Evolutionary conservation across 1,140 invertebrate species (phyloP).

Genomic region (Sycophila sp.): DNA sequence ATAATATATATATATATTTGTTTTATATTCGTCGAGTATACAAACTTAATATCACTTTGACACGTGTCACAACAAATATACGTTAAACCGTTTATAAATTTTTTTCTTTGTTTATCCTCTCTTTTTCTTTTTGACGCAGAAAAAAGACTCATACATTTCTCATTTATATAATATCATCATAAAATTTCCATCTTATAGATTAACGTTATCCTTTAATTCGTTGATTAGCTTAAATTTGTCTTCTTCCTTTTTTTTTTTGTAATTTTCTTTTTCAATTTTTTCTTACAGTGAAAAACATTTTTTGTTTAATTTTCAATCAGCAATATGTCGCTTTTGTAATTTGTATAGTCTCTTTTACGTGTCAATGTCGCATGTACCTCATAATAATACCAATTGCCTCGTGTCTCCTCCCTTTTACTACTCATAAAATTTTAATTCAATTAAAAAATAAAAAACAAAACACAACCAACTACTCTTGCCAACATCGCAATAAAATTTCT

Average conservation of each 20-base stretch:
- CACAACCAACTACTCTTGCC: too few relatives aligned
- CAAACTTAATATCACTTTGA: background rate
- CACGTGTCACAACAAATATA: background rate
- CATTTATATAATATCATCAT: background rate
- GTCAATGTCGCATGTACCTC: slow-evolving; percentile 3
- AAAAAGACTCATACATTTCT: too few relatives aligned
- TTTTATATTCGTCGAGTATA: too few relatives aligned
- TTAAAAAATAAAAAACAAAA: background rate
- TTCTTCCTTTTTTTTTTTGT: background rate
- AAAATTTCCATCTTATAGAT: slow-evolving; percentile 1
- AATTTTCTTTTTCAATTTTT: too few relatives aligned
- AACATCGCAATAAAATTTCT: too few relatives aligned
- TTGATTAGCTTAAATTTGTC: background rate
- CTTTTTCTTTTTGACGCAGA: background rate
- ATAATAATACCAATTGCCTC: too few relatives aligned
- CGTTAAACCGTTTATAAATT: background rate
- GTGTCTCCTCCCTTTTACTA: too few relatives aligned
- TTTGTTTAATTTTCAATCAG: too few relatives aligned
- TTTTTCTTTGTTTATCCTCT: background rate
- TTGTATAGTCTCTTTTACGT: background rate
- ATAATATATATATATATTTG: background rate
- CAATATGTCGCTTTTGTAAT: background rate
- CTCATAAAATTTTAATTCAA: too few relatives aligned
- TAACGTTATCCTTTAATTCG: slow-evolving; percentile 16
- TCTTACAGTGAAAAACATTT: background rate